A percentile compares a stretch with the other conserved stretches of the same genome.
phyloP scores from a whole-genome alignment of 2,888 invertebrate species.

The Eristalis intricaria region DNA sequence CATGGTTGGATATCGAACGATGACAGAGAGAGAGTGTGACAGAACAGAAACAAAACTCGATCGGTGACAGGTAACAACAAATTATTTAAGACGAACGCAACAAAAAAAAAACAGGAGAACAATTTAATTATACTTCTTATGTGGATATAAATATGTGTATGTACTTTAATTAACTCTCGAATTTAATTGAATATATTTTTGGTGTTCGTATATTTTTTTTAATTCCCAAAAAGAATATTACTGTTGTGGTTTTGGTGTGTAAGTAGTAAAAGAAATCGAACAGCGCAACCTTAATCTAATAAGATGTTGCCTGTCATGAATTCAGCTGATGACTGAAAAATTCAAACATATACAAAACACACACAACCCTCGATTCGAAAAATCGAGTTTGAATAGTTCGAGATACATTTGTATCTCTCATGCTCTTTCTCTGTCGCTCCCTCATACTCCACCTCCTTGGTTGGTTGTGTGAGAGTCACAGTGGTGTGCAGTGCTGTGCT shows the following conservation, averaged over 20 bases:
- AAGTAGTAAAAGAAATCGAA: slow-evolving; percentile 67
- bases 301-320: slow-evolving; percentile 81
- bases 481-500: not conserved
- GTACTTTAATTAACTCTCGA: slow-evolving; percentile 9
- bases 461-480: slow-evolving; percentile 46
- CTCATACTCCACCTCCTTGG: slow-evolving; percentile 71
- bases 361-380: slow-evolving; percentile 78
- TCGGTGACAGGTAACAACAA: slow-evolving; percentile 41
- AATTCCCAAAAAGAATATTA: slow-evolving; percentile 41
- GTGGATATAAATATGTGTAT: not conserved
- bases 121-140: not conserved
- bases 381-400: slow-evolving; percentile 72
- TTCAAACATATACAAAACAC: slow-evolving; percentile 80
- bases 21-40: not conserved
- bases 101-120: not conserved
- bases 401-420: slow-evolving; percentile 71
- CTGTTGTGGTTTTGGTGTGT: slow-evolving; percentile 40
- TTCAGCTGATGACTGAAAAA: slow-evolving; percentile 82
- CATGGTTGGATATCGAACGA: slow-evolving; percentile 13
- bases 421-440: slow-evolving; percentile 71
- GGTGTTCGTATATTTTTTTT: not conserved
- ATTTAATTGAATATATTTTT: not conserved
- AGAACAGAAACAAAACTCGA: slow-evolving; percentile 9
- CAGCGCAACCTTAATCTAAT: slow-evolving; percentile 77
- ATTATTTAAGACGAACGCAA: slow-evolving; percentile 9